Evolutionary conservation across 2,113 vertebrate species (phyloP), one percentile per base, ranked within the genome.

Genomic region (Nerophis ophidion): DNA sequence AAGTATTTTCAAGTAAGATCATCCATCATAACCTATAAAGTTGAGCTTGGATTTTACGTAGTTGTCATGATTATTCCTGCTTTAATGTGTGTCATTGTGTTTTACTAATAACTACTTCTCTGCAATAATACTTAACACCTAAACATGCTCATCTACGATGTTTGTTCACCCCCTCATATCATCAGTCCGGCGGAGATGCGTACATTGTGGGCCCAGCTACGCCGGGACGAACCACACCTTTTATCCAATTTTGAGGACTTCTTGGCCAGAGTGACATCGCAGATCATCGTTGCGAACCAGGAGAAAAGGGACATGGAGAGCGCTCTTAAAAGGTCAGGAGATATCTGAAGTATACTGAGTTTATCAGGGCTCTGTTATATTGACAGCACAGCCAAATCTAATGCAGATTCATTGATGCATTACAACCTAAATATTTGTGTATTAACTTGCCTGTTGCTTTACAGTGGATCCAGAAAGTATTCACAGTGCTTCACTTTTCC

Each of bases 211-310:
- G 77, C 90, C 9, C 91, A 92, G 70, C 84, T 97, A 52, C 92
- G 84, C 36, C 91, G 86, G 34, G 93, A 93, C 0, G 91, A 96
- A 19, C 93, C 95, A 8, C 87, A 90, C 54, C 87, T 98, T 48
- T 86, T 98, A 63, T 85, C 93, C 57, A 91, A 68, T 82, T 98
- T 98, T 59, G 95, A 97, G 78, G 93, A 94, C 59, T 90, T 98
- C 70, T 78, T 98, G 60, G 65, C 89, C 68, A 90, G 91, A 74
- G 88, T 96, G 71, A 93, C 93, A 33, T 88, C 84, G 0, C 93
- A 93, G 83, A 93, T 98, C 60, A 91, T 89, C 54, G 92, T 94
- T 71, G 94, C 91, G 33, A 91, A 92, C 9, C 87, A 94, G 71
- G 93, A 98, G 70, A 96, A 92, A 86, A 88, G 60, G 0, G 89